These are phyloP conservation scores for Lepidothrix coronata DNA, from an alignment of 2,113 vertebrate genomes.

Conservation along the genomic window DNA sequence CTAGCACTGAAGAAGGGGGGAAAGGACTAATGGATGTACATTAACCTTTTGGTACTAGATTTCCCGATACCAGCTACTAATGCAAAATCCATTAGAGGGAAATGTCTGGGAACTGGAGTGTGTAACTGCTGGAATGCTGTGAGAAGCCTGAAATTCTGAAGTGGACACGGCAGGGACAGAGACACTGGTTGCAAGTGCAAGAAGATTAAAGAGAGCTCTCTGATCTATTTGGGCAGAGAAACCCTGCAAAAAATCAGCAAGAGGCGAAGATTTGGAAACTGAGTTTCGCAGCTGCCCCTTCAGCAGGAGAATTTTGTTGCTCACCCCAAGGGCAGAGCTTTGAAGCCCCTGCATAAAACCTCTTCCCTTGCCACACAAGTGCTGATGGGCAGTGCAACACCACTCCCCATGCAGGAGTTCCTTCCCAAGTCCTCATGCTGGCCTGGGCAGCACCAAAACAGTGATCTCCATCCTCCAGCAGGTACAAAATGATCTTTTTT, in stretches of 20 bases:
- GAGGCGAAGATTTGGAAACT: neutral
- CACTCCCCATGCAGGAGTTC: rapidly evolving
- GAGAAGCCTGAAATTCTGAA: neutral
- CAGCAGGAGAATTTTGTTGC: neutral
- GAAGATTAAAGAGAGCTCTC: neutral
- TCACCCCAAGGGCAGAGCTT: neutral
- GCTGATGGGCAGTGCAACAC: neutral
- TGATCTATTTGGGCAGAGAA: neutral
- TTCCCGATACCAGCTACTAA: conserved; percentile 44
- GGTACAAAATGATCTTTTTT: neutral
- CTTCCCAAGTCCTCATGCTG: neutral
- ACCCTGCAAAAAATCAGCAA: neutral
- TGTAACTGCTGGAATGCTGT: neutral
- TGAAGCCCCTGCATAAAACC: neutral
- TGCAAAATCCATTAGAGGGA: conserved; percentile 48
- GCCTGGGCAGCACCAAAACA: neutral
- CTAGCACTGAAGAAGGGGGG: neutral
- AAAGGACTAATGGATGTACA: conserved; percentile 45
- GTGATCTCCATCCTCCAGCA: neutral
- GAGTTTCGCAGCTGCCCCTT: neutral
- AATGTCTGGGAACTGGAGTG: neutral
- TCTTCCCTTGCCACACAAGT: neutral
- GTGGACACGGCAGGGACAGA: neutral
- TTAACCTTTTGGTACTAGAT: conserved; percentile 67
- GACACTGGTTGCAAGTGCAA: neutral